Evolutionary conservation across 2,797 vertebrate genomes (phyloP).

Genomic region (Oreonectes daqikongensis): DNA sequence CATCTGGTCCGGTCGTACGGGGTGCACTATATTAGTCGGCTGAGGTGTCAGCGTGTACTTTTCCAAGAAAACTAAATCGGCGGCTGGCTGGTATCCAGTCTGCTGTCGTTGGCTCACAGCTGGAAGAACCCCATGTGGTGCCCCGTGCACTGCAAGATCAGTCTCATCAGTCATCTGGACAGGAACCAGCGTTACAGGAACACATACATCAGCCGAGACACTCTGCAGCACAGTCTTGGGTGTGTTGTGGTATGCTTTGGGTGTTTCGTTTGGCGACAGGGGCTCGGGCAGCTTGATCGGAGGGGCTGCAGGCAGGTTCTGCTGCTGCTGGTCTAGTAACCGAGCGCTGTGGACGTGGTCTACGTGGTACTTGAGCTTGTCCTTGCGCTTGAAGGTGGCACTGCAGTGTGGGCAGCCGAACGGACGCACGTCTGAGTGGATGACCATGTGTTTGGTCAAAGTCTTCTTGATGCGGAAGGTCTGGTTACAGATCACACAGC

Average conservation of each 20-base stretch:
- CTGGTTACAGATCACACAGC: constrained; percentile 93
- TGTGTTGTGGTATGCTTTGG: constrained; percentile 62
- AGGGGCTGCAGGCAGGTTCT: constrained; percentile 57
- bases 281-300: constrained; percentile 77
- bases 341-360: constrained; percentile 92
- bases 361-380: constrained; percentile 96
- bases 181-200: constrained; percentile 78
- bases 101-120: constrained; percentile 64
- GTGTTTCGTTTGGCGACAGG: constrained; percentile 74
- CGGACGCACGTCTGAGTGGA: constrained; percentile 94
- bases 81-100: constrained; percentile 81
- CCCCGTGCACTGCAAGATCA: constrained; percentile 69
- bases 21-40: constrained; percentile 89
- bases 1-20: constrained; percentile 90
- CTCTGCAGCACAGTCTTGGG: constrained; percentile 69
- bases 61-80: constrained; percentile 91
- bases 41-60: constrained; percentile 97
- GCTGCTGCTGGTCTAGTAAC: constrained; percentile 73
- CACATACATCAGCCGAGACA: constrained; percentile 71
- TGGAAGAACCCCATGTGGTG: constrained; percentile 70
- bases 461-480: constrained; percentile 99
- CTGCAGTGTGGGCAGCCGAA: constrained; percentile 96
- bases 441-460: constrained; percentile 97
- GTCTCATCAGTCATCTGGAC: constrained; percentile 70
- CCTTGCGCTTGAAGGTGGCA: constrained; percentile 95